Base-by-base conservation (phyloP, 2,888 invertebrate genomes). In the Polydrusus pterygomalis region DNA sequence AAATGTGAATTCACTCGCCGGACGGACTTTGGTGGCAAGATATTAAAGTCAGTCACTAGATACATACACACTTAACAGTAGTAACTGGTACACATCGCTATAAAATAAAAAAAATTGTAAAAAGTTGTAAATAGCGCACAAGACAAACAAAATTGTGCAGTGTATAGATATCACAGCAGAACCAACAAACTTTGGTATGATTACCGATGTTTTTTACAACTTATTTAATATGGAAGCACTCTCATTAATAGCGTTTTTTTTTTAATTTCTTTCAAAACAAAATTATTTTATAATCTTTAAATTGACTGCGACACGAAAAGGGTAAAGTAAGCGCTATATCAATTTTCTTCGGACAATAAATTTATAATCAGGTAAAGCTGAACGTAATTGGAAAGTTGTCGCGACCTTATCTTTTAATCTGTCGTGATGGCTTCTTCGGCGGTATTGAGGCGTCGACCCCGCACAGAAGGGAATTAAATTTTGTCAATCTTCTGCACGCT, bases 381-480 rank as follows among this genome's bases (percentile, higher is more conserved):
- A 65, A 34, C 51, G 65, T 60, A 65, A 47, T 49, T 51, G 49
- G 65, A 49, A 65, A 47, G 51, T 65, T 64, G 49, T 64, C 51
- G 51, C 65, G 65, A 65, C 65, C 49, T 65, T 65, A 65, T 65
- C 65, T 65, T 65, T 65, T 65, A 65, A 65, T 65, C 51, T 51
- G 49, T 65, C 51, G n/a, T 49, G 49, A 38, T 51, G 38, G 51
- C 49, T 47, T 49, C 51, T 15, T 47, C 25, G 49, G 17, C 18
- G 51, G 34, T 34, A 47, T 49, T 38, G 65, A 45, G 20, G 45
- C 63, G 15, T 45, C 25, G 63, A 15, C 47, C 58, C n/a, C 58
- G 13, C 30, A 58, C 58, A 58, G 25, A 9, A 34, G n/a, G 58
- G 43, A 43, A 30, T 58, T 34, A 58, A 20, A 30, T 20, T 58